Evolutionary conservation across 2,113 vertebrate species (phyloP).

Genomic region (Gambusia holbrooki): DNA sequence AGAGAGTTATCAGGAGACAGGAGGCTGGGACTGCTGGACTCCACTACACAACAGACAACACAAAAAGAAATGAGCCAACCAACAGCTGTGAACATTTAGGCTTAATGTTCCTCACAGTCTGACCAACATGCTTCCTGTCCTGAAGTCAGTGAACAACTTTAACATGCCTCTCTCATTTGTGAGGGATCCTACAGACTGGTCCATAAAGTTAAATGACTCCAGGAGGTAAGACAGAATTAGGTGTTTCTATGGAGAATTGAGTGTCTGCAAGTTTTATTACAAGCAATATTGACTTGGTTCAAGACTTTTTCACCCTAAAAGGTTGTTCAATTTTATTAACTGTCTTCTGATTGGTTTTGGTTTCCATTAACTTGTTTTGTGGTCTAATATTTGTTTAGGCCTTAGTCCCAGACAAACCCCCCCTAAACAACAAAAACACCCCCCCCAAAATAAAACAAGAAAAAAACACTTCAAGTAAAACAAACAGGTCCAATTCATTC

Average conservation of each 20-base stretch:
- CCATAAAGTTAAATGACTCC: neutral
- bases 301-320: neutral
- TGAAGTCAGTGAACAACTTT: neutral
- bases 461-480: too few species aligned
- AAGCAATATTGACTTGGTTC: neutral
- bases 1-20: conserved; percentile 90
- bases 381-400: too few species aligned
- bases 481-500: too few species aligned
- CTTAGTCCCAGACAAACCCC: too few species aligned
- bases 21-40: conserved; percentile 93
- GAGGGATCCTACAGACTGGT: too few species aligned
- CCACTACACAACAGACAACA: conserved; percentile 79
- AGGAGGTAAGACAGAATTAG: neutral
- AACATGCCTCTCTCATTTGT: neutral
- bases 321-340: too few species aligned
- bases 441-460: too few species aligned
- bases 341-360: neutral
- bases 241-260: neutral
- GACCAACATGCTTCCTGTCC: neutral
- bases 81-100: neutral
- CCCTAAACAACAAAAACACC: too few species aligned
- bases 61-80: neutral
- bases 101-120: neutral
- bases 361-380: neutral
- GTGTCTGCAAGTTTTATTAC: neutral